Evolutionary conservation across 2,888 invertebrate species (phyloP).

Genomic region (Cetonia aurata): DNA sequence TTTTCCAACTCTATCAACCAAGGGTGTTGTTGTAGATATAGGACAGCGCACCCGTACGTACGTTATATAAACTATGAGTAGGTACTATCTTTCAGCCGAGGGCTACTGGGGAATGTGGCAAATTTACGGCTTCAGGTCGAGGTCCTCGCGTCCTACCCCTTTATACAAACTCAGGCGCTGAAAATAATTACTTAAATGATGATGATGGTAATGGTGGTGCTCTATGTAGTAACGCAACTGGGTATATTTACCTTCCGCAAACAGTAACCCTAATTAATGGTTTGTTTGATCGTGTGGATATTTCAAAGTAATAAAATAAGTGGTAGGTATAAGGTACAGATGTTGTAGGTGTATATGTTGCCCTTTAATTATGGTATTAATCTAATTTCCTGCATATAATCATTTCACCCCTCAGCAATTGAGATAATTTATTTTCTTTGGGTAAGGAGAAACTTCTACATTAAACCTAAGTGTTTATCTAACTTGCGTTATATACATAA

Average conservation of each 20-base stretch:
- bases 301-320: slow-evolving; percentile 40
- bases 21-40: slow-evolving; percentile 31
- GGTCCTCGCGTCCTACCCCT: slow-evolving; percentile 10
- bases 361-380: no score
- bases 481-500: no score
- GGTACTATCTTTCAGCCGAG: slow-evolving; percentile 1
- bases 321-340: slow-evolving; percentile 10
- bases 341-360: not conserved
- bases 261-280: slow-evolving; percentile 38
- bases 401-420: no score
- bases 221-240: slow-evolving; percentile 8
- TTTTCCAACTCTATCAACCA: slow-evolving; percentile 33
- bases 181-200: slow-evolving; percentile 39
- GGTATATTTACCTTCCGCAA: slow-evolving; percentile 33
- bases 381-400: no score
- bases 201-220: slow-evolving; percentile 23
- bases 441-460: no score
- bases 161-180: slow-evolving; percentile 23
- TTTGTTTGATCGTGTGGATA: slow-evolving; percentile 37
- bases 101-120: slow-evolving; percentile 16
- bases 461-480: no score
- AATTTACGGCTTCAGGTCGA: slow-evolving; percentile 14
- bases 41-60: slow-evolving; percentile 9
- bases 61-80: slow-evolving; percentile 1
- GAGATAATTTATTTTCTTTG: no score